Evolutionary conservation across 2,888 invertebrate species (phyloP), one percentile per base, ranked within the genome.

Genomic region (Stegana nigrithorax): DNA sequence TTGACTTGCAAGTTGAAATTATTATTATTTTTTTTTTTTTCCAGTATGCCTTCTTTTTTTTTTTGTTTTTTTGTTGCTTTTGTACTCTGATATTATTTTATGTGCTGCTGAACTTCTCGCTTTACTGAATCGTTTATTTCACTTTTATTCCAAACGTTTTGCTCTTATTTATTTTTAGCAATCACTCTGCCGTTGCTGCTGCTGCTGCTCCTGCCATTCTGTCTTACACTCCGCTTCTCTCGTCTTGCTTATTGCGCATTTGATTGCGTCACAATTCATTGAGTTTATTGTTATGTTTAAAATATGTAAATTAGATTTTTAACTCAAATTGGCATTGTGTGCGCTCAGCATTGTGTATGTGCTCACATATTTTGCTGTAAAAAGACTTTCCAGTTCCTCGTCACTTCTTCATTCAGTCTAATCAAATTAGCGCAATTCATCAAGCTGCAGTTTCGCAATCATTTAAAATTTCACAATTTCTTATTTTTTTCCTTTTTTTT

Each of bases 251-350:
- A 47, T 47, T 55, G 14, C 53, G 32, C 53, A 55, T 61, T 64
- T 67, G 66, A 66, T 73, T 68, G 62, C 67, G 70, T 69, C 71
- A 70, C 81, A 78, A 71, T 68, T 68, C 73, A 79, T 81, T 81
- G 73, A 62, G 68, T 70, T 75, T 71, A 81, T 76, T 80, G 75
- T 81, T 81, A 75, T 77, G 68, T 71, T 65, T 61, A 63, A 73
- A 78, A 79, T 75, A 79, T 79, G 80, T 64, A 79, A 79, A 79
- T 79, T 72, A 67, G 73, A 69, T 72, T 79, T 77, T 70, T 67
- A 69, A 67, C 69, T 69, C 65, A 64, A 67, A 67, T 50, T 50
- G 25, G n/a, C 21, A 19, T 21, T 45, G 8, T 17, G 12, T 21
- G 45, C 21, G 10, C 21, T 45, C n/a, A n/a, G n/a, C n/a, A n/a